Evolutionary conservation across 2,888 invertebrate species (phyloP).

Genomic region (Himalopsyche anomala): DNA sequence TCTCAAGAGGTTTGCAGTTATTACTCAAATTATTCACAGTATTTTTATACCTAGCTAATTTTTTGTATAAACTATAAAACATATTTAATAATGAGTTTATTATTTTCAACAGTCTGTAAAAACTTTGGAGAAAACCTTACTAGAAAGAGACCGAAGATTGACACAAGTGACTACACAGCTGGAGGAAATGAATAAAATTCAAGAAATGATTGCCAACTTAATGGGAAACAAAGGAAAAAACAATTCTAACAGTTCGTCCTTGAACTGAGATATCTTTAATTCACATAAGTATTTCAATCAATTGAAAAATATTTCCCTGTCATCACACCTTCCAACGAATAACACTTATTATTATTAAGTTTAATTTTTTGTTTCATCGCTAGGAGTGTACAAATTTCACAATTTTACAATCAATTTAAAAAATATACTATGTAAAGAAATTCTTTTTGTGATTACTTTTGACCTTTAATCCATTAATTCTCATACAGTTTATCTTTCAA

Average conservation of each 20-base stretch:
- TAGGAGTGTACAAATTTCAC: no score
- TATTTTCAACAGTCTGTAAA: slow-evolving; percentile 71
- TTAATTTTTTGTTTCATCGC: no score
- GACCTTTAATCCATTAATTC: no score
- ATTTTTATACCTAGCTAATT: no score
- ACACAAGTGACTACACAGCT: slow-evolving; percentile 74
- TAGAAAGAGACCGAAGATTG: slow-evolving; percentile 74
- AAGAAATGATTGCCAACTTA: slow-evolving; percentile 76
- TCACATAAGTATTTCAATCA: not conserved
- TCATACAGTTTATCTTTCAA: no score
- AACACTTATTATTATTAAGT: no score
- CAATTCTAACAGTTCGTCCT: not conserved
- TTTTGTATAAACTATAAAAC: not conserved
- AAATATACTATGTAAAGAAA: no score
- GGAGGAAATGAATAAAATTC: slow-evolving; percentile 76
- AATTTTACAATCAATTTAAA: no score
- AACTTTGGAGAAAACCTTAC: slow-evolving; percentile 74
- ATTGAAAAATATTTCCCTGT: no score
- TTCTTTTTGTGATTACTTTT: no score
- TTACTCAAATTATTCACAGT: not conserved
- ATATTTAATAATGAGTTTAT: not conserved
- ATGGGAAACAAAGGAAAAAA: slow-evolving; percentile 69
- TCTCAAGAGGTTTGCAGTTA: slow-evolving; percentile 69
- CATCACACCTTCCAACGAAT: no score
- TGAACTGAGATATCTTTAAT: not conserved